phyloP scores from a whole-genome alignment of 1,140 invertebrate species.

The Drosophila parvula region DNA sequence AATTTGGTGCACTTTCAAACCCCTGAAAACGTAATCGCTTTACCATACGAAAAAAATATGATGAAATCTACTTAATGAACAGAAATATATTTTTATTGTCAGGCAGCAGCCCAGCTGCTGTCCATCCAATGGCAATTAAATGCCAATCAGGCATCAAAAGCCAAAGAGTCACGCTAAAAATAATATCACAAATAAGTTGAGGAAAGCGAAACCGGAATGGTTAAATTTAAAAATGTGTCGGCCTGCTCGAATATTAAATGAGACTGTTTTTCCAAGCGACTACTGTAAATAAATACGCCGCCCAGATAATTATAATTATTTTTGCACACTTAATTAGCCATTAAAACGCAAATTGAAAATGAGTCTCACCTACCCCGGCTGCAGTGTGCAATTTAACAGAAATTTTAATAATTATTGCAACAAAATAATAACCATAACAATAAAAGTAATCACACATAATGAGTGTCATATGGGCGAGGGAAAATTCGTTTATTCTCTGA shows the following conservation, averaged over 20 bases:
- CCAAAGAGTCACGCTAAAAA: slow-evolving; percentile 57
- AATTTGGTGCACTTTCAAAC: background rate
- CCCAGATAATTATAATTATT: slow-evolving; percentile 80
- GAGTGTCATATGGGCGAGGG: slow-evolving; percentile 63
- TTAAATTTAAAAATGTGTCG: slow-evolving; percentile 29
- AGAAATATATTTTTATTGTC: slow-evolving; percentile 20
- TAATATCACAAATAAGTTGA: slow-evolving; percentile 15
- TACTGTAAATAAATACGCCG: slow-evolving; percentile 54
- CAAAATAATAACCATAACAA: slow-evolving; percentile 68
- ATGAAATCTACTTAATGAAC: slow-evolving; percentile 13
- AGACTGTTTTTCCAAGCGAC: slow-evolving; percentile 49
- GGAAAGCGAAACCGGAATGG: slow-evolving; percentile 27
- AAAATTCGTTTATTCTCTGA: slow-evolving; percentile 3
- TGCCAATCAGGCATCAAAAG: slow-evolving; percentile 75
- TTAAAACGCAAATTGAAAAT: slow-evolving; percentile 80
- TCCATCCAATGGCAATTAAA: slow-evolving; percentile 70
- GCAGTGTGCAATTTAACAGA: slow-evolving; percentile 30
- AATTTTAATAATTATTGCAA: slow-evolving; percentile 73
- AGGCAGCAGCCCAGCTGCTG: slow-evolving; percentile 44
- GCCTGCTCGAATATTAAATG: slow-evolving; percentile 33
- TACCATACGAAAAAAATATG: slow-evolving; percentile 15
- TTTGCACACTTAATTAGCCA: slow-evolving; percentile 81
- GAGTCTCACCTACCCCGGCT: slow-evolving; percentile 3
- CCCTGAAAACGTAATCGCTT: slow-evolving; percentile 21
- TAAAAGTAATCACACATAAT: slow-evolving; percentile 76